phyloP scores from a whole-genome alignment of 2,888 invertebrate genomes.

The Melanostoma mellinum region DNA sequence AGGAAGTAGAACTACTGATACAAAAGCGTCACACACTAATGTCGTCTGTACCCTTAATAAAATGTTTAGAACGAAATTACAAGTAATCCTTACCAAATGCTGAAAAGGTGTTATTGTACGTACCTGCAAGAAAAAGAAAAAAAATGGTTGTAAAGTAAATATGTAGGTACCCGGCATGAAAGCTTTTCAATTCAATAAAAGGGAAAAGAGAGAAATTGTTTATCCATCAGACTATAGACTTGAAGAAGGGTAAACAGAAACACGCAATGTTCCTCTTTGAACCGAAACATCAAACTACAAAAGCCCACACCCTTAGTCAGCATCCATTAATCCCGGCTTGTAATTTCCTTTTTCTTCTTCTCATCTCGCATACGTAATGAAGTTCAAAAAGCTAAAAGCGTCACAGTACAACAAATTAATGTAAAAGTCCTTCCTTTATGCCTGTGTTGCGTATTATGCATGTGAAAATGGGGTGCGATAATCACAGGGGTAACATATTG shows the following conservation, averaged over 20 bases:
- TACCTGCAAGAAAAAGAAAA: slow-evolving; percentile 46
- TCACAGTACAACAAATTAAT: slow-evolving; percentile 68
- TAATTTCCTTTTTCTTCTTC: slow-evolving; percentile 68
- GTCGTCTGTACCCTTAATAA: too few species aligned
- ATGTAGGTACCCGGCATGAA: slow-evolving; percentile 1
- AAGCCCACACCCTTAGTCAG: neutral
- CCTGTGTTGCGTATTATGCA: slow-evolving; percentile 14
- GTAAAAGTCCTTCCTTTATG: slow-evolving; percentile 53
- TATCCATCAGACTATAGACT: neutral
- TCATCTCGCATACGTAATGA: slow-evolving; percentile 66
- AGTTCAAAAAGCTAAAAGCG: slow-evolving; percentile 67
- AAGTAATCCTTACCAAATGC: slow-evolving; percentile 46
- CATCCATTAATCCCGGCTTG: slow-evolving; percentile 67
- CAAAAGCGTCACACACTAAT: too few species aligned
- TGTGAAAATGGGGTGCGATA: slow-evolving; percentile 66
- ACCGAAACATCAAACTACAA: neutral
- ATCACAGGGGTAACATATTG: slow-evolving; percentile 66
- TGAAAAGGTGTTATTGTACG: slow-evolving; percentile 49
- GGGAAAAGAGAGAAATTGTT: neutral
- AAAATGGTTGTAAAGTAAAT: neutral
- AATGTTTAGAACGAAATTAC: neutral
- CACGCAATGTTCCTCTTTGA: slow-evolving; percentile 14
- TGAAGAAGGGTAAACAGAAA: neutral
- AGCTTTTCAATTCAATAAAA: slow-evolving; percentile 21
- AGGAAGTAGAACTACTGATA: neutral